Evolutionary conservation across 1,140 invertebrate genomes (phyloP), one percentile per base, ranked within the genome.

Genomic region (Oscheius sp.): DNA sequence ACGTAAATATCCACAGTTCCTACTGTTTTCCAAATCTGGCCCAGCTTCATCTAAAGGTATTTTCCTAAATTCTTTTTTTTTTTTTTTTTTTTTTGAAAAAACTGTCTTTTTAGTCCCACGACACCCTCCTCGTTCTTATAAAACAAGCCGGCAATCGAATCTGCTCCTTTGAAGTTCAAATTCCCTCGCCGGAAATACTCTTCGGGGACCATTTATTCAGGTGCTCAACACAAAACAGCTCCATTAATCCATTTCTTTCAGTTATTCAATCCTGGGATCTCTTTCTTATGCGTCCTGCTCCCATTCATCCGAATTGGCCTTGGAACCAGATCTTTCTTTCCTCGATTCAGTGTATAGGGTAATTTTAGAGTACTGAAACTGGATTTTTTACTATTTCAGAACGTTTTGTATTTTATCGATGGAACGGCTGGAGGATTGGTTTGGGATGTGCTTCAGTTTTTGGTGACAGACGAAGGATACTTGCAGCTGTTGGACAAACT

Each of bases 211-310:
- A 71, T 49, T 32, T 71, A 2, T 71, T 71, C 42, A 64, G 69
- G 69, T 64, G n/a, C n/a, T n/a, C n/a, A n/a, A n/a, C n/a, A n/a
- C n/a, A n/a, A n/a, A 31, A 20, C 31, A 64, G 2, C 13, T 38
- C 28, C 20, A 3, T 34, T 15, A 38, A 34, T 64, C 2, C 2
- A 36, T 20, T n/a, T 38, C 18, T 35, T 64, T 52, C 13, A 71
- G 69, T 34, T 71, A 71, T 34, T 71, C 69, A n/a, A 31, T 71
- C 23, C 28, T 71, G 4, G 58, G 32, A 2, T 71, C 69, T 28
- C 69, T 71, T 52, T 58, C 69, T n/a, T 71, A 71, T 64, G 69
- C 69, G 3, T 63, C 69, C 1, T 71, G 69, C n/a, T 71, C 69
- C 2, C 52, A 71, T 32, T 71, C 69, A 10, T 31, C 34, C 35